Conservation (phyloP, 2,797 vertebrate species). For the Odontamblyopus lacepedii region DNA sequence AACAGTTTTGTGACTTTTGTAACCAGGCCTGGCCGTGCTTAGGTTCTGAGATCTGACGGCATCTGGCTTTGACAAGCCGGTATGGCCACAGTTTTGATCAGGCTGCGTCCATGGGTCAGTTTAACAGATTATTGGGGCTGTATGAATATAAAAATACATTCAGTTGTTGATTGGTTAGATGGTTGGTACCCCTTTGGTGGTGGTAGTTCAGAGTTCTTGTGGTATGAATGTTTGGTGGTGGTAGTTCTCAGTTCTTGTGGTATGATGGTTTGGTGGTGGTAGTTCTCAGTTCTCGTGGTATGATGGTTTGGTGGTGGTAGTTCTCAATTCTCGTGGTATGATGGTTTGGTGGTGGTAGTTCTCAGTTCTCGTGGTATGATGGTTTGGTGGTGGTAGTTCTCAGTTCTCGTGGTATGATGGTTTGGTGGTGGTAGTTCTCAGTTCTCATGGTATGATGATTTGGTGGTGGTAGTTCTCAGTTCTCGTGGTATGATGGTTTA, state of each 20-base stretch:
- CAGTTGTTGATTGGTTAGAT: too few relatives aligned
- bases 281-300: constrained; percentile 88
- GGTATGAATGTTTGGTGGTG: constrained; percentile 80
- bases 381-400: constrained; percentile 66
- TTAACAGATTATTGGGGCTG: too few relatives aligned
- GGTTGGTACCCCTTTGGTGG: too few relatives aligned
- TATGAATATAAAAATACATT: too few relatives aligned
- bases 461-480: constrained; percentile 72
- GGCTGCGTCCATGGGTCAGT: background rate
- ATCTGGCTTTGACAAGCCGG: too few relatives aligned
- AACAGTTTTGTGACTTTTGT: too few relatives aligned
- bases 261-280: constrained; percentile 76
- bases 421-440: constrained; percentile 71
- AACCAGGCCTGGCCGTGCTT: too few relatives aligned
- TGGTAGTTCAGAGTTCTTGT: constrained; percentile 83
- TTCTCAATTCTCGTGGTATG: constrained; percentile 91
- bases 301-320: constrained; percentile 69
- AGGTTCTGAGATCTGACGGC: too few relatives aligned
- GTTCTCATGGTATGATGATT: constrained; percentile 90
- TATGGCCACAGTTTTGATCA: background rate
- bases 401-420: constrained; percentile 90
- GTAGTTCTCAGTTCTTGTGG: constrained; percentile 86
- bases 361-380: constrained; percentile 92
- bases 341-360: constrained; percentile 63
- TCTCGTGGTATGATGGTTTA: constrained; percentile 88